phyloP scores from a whole-genome alignment of 2,113 vertebrate genomes.

The Xiphophorus maculatus region DNA sequence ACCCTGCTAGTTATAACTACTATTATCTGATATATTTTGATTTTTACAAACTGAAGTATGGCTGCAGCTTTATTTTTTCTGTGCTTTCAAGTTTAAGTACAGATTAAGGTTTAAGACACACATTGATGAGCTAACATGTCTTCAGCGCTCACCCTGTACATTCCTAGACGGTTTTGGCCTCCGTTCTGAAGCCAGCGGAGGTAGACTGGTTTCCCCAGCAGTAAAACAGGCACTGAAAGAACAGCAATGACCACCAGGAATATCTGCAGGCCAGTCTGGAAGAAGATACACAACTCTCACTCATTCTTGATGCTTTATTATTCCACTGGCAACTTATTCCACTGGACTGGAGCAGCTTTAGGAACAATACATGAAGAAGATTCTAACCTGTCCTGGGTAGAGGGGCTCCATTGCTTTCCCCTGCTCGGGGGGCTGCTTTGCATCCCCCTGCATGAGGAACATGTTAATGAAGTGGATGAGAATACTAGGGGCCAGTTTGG shows the following conservation, averaged over 20 bases:
- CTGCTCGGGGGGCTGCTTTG: constrained; percentile 40
- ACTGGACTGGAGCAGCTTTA: background rate
- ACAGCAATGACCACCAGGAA: constrained; percentile 85
- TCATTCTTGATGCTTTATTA: background rate
- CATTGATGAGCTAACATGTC: background rate
- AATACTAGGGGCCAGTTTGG: constrained; percentile 88
- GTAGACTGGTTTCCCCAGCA: constrained; percentile 93
- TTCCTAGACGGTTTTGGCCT: constrained; percentile 78
- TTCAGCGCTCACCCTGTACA: constrained; percentile 85
- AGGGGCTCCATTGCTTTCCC: constrained; percentile 60
- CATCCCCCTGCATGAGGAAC: constrained; percentile 86
- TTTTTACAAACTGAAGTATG: background rate
- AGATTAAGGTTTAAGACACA: background rate
- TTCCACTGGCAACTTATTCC: background rate
- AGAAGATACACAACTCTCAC: background rate
- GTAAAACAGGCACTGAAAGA: constrained; percentile 89
- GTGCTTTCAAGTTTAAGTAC: too few species aligned
- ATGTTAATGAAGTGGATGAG: constrained; percentile 97
- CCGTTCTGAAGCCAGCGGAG: constrained; percentile 90
- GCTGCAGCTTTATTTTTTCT: too few species aligned
- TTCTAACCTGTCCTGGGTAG: constrained; percentile 87
- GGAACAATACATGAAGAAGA: background rate
- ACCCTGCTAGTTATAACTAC: background rate
- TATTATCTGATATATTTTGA: background rate
- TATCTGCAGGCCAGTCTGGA: constrained; percentile 85